Evolutionary conservation across 2,888 invertebrate genomes (phyloP).

Genomic region (Xanthia togata): DNA sequence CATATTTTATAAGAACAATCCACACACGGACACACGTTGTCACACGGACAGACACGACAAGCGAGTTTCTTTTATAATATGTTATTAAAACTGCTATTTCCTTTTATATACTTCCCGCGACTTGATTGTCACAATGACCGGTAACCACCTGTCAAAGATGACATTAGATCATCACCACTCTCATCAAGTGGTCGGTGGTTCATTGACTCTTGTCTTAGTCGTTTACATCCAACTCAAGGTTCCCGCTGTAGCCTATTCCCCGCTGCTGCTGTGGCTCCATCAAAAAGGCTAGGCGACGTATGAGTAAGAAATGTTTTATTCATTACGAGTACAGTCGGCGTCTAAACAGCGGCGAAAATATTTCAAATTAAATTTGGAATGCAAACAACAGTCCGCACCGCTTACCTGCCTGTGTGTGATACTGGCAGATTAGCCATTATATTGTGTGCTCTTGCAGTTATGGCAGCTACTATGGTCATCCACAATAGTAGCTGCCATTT

Average conservation of each 20-base stretch:
- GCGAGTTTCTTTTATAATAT: not conserved
- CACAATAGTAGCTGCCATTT: not conserved
- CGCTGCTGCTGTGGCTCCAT: conserved; percentile 68
- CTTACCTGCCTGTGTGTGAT: conserved; percentile 37
- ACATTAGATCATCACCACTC: not conserved
- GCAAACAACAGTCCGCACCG: conserved; percentile 79
- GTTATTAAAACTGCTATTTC: too few species aligned
- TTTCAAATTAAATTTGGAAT: conserved; percentile 87
- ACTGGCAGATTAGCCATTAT: conserved; percentile 34
- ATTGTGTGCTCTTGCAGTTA: conserved; percentile 17
- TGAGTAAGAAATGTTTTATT: conserved; percentile 87
- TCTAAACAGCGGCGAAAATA: conserved; percentile 84
- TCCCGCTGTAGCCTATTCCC: not conserved
- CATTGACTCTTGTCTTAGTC: not conserved
- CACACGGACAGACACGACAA: too few species aligned
- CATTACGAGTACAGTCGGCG: conserved; percentile 84
- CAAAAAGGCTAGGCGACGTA: conserved; percentile 80
- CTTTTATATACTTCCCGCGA: not conserved
- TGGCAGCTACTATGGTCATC: not conserved
- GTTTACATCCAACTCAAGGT: not conserved
- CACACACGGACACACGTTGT: too few species aligned
- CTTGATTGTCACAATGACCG: not conserved
- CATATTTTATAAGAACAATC: not conserved
- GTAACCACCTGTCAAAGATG: not conserved
- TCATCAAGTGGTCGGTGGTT: not conserved